Conservation (phyloP, 1,140 invertebrate genomes). For the Muscidifurax raptorellus region DNA sequence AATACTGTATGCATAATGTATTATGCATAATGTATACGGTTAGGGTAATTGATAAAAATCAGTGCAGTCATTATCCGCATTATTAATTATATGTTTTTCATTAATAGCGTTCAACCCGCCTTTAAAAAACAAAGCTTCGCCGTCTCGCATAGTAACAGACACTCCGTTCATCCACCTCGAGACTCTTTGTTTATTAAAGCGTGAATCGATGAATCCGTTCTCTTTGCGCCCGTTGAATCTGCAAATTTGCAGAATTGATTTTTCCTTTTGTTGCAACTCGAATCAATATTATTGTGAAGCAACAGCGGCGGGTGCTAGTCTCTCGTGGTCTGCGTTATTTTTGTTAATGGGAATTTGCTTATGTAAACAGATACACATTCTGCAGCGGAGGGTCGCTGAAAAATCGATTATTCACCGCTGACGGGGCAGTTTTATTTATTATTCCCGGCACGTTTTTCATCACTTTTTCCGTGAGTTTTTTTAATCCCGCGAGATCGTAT, state of each 20-base stretch:
- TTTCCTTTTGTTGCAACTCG: background rate
- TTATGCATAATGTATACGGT: no score
- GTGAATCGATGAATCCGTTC: background rate
- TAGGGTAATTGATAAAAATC: no score
- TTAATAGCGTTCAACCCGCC: no score
- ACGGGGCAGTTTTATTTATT: background rate
- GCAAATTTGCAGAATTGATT: slow-evolving; percentile 12
- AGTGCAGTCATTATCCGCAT: no score
- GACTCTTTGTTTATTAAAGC: background rate
- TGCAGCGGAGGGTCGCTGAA: background rate
- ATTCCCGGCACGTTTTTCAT: background rate
- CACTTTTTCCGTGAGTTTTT: background rate
- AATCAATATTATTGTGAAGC: slow-evolving; percentile 16
- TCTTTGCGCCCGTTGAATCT: background rate
- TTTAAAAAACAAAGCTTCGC: no score
- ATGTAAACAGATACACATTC: slow-evolving; percentile 2
- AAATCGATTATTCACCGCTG: slow-evolving; percentile 14
- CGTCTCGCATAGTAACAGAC: no score
- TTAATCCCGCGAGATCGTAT: background rate
- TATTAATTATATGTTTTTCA: no score
- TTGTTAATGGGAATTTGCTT: slow-evolving; percentile 31
- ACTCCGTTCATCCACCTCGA: no score
- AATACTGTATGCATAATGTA: no score
- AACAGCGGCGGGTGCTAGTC: background rate
- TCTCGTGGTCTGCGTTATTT: slow-evolving; percentile 8